These are phyloP conservation scores for Antheraea mylitta DNA, from an alignment of 1,140 invertebrate genomes.

Conservation along the genomic window DNA sequence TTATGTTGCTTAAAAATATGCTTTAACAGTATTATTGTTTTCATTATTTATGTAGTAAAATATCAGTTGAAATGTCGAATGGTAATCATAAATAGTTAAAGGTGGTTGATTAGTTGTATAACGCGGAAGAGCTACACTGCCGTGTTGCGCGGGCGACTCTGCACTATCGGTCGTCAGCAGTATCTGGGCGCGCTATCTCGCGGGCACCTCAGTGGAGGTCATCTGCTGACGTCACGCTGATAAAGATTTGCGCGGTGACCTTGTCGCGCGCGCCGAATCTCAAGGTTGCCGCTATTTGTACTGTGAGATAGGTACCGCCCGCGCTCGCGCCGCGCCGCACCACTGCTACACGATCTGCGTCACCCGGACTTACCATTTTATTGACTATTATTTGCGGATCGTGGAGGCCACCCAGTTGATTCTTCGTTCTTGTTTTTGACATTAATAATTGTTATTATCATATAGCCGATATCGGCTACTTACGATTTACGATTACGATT, in stretches of 20 bases:
- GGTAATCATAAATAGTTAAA: neutral
- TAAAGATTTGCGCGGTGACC: constrained; percentile 77
- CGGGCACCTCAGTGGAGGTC: constrained; percentile 74
- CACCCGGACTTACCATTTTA: constrained; percentile 60
- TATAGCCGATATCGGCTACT: neutral
- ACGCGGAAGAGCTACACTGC: constrained; percentile 5
- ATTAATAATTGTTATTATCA: constrained; percentile 11
- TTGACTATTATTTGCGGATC: constrained; percentile 56
- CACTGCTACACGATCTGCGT: constrained; percentile 34
- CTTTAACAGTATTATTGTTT: too few species aligned
- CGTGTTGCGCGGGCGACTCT: constrained; percentile 29
- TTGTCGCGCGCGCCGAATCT: constrained; percentile 74
- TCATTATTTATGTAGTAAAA: neutral
- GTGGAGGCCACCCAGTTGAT: constrained; percentile 43
- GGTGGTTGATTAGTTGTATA: neutral
- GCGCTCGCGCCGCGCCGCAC: constrained; percentile 43
- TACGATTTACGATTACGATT: too few species aligned
- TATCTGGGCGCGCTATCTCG: constrained; percentile 60
- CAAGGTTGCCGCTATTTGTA: constrained; percentile 75
- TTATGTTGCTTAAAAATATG: too few species aligned
- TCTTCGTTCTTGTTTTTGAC: constrained; percentile 28
- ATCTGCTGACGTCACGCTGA: constrained; percentile 72
- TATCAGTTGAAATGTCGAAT: neutral
- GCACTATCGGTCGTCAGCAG: constrained; percentile 67
- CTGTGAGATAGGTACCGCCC: constrained; percentile 58